Evolutionary conservation across 2,888 invertebrate species (phyloP).

Genomic region (Amblyjoppa proteus): DNA sequence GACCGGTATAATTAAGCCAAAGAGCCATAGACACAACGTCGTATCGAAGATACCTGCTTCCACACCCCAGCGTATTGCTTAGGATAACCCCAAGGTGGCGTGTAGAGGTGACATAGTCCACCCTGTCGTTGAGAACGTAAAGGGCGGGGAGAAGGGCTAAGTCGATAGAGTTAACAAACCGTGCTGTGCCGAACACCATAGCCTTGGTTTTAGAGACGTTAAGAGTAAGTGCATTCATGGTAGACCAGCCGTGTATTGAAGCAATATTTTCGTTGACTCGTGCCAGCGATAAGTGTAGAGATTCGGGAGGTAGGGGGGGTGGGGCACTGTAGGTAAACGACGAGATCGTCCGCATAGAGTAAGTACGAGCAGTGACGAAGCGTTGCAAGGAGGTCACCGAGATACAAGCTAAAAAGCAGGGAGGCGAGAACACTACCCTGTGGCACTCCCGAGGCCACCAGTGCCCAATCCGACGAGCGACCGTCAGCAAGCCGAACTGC

Average conservation of each 20-base stretch:
- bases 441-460: conserved; percentile 21
- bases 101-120: conserved; percentile 2
- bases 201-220: neutral
- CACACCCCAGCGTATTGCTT: neutral
- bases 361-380: neutral
- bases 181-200: conserved; percentile 35
- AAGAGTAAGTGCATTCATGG: conserved; percentile 16
- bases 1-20: neutral
- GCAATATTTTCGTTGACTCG: conserved; percentile 23
- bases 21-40: neutral
- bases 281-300: neutral
- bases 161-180: neutral
- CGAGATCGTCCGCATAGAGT: conserved; percentile 30
- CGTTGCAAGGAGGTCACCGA: neutral
- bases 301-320: too few species aligned
- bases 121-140: neutral
- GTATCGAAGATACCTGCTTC: neutral
- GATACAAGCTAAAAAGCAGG: conserved; percentile 2
- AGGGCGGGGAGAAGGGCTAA: neutral
- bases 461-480: conserved; percentile 15
- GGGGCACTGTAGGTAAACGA: conserved; percentile 12
- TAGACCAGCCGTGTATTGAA: conserved; percentile 27
- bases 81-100: conserved; percentile 22
- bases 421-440: conserved; percentile 50
- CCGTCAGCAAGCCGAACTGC: conserved; percentile 24